These are phyloP conservation scores for Leucoraja erinaceus DNA, from an alignment of 2,113 vertebrate species.

Conservation along the genomic window DNA sequence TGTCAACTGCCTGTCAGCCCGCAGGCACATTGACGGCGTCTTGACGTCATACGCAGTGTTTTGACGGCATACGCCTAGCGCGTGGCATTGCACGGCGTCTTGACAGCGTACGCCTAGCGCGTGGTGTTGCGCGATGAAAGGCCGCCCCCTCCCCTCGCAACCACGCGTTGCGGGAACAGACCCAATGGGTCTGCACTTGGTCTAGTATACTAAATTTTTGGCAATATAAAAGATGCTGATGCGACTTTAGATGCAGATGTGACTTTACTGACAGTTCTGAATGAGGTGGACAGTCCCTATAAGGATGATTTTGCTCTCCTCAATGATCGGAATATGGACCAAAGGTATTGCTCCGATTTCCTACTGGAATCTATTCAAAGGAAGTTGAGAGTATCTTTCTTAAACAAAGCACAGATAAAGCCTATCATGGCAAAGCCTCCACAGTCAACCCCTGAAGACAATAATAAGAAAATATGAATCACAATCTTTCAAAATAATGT, in stretches of 20 bases:
- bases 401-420: neutral
- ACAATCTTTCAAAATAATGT: neutral
- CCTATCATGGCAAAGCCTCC: neutral
- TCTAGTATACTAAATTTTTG: neutral
- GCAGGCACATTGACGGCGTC: too few relatives aligned
- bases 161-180: too few relatives aligned
- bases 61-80: too few relatives aligned
- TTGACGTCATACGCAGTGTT: too few relatives aligned
- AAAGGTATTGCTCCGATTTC: neutral
- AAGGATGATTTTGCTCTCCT: neutral
- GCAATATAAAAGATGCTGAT: neutral
- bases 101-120: too few relatives aligned
- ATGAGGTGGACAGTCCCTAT: neutral
- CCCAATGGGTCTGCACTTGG: too few relatives aligned
- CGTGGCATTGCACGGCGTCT: too few relatives aligned
- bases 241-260: neutral
- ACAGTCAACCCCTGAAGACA: neutral
- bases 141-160: too few relatives aligned
- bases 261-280: neutral
- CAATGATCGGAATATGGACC: neutral
- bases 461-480: neutral
- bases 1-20: too few relatives aligned
- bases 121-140: too few relatives aligned
- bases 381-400: neutral
- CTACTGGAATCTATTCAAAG: neutral